Percentiles rank a stretch among this genome's conserved stretches.
Conservation (phyloP, 2,797 vertebrate genomes). For the Typhlichthys eigenmanni region DNA sequence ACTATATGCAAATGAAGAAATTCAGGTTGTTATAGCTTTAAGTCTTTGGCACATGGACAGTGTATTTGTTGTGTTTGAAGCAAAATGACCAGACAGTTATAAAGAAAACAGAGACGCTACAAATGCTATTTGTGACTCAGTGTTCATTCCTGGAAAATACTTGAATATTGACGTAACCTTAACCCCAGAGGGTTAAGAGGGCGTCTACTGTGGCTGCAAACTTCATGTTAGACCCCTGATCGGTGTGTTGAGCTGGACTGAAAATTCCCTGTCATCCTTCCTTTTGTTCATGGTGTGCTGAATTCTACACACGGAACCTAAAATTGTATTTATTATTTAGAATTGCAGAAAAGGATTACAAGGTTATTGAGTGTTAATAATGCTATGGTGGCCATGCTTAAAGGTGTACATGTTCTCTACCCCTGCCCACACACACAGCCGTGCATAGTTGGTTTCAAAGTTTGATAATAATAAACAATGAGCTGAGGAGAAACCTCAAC, state of each 20-base stretch:
- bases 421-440: too few species aligned
- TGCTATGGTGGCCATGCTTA: too few species aligned
- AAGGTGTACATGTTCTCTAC: too few species aligned
- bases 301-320: too few species aligned
- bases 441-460: too few species aligned
- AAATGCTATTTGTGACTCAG: conserved; percentile 49
- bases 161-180: conserved; percentile 65
- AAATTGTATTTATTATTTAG: too few species aligned
- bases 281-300: too few species aligned
- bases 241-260: conserved; percentile 40
- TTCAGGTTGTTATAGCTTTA: conserved; percentile 16
- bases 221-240: conserved; percentile 5
- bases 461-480: too few species aligned
- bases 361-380: too few species aligned
- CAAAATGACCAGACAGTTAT: conserved; percentile 40
- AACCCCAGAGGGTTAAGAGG: conserved; percentile 14
- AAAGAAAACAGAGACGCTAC: conserved; percentile 49
- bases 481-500: neutral
- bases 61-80: conserved; percentile 35
- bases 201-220: conserved; percentile 27
- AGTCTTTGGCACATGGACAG: conserved; percentile 59
- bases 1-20: conserved; percentile 34
- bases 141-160: conserved; percentile 78
- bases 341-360: too few species aligned
- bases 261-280: conserved; percentile 5